Conservation (phyloP, 2,888 invertebrate genomes). For the Cryptus armator region DNA sequence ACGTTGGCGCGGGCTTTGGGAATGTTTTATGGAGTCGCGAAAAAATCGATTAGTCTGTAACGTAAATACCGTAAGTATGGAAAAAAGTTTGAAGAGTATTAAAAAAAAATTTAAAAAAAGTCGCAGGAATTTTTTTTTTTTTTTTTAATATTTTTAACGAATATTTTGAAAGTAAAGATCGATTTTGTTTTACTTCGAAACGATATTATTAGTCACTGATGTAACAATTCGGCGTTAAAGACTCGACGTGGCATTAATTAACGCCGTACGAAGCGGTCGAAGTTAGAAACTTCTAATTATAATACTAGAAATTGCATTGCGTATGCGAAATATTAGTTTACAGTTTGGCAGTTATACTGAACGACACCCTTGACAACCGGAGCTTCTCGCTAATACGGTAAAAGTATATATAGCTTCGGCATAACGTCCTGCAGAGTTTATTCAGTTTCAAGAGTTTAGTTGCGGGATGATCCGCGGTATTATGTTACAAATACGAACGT, state of each 20-base stretch:
- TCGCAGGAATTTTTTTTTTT: no score
- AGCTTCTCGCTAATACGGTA: not conserved
- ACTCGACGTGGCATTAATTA: not conserved
- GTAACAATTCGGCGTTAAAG: no score
- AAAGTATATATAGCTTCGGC: not conserved
- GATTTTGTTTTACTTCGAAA: not conserved
- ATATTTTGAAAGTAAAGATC: no score
- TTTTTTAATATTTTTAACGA: no score
- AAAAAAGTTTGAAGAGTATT: no score
- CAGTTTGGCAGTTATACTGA: not conserved
- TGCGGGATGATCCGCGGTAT: not conserved
- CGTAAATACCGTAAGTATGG: no score
- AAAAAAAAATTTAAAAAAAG: no score
- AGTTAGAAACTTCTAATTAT: not conserved
- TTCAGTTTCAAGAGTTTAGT: not conserved
- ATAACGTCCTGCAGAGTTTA: not conserved
- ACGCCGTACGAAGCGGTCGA: not conserved
- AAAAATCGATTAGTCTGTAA: no score
- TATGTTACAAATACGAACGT: not conserved
- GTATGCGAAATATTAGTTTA: not conserved
- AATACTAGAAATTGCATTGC: not conserved
- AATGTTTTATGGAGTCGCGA: no score
- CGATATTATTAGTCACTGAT: no score
- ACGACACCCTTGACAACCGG: constrained; percentile 3
- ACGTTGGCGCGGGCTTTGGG: no score